These are phyloP conservation scores for Cryptocheilus praepositus DNA, from an alignment of 2,888 invertebrate species.

Conservation along the genomic window DNA sequence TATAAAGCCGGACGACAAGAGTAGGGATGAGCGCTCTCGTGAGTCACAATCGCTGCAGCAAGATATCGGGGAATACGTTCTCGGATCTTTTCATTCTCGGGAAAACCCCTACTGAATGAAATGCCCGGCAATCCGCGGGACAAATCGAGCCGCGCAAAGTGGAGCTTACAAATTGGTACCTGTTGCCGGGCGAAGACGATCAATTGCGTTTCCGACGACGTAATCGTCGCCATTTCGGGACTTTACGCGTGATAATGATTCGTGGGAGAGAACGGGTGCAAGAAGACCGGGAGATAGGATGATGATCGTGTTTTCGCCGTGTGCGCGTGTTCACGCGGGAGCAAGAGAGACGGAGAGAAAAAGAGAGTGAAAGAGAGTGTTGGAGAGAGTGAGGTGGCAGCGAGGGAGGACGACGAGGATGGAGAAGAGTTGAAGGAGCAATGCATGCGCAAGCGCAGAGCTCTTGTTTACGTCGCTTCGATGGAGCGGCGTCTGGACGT, in stretches of 20 bases:
- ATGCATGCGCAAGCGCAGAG: slow-evolving; percentile 63
- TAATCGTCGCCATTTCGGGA: slow-evolving; percentile 6
- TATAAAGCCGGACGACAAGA: slow-evolving; percentile 21
- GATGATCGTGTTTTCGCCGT: neutral
- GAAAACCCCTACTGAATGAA: neutral
- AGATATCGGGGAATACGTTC: slow-evolving; percentile 32
- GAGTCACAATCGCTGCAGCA: slow-evolving; percentile 61
- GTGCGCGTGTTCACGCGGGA: neutral
- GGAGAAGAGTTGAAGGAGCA: slow-evolving; percentile 26
- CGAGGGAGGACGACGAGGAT: slow-evolving; percentile 13
- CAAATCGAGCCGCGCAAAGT: too few relatives aligned
- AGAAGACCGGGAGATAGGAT: neutral
- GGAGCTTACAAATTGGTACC: neutral
- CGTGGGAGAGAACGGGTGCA: neutral
- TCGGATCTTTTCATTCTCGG: neutral
- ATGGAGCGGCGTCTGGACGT: slow-evolving; percentile 21
- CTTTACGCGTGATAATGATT: too few relatives aligned
- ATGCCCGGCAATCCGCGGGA: too few relatives aligned
- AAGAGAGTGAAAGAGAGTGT: slow-evolving; percentile 4
- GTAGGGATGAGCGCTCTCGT: slow-evolving; percentile 44
- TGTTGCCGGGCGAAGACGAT: neutral
- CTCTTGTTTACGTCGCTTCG: slow-evolving; percentile 42
- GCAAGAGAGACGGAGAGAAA: neutral
- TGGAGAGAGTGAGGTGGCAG: neutral
- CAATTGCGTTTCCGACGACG: neutral